Conservation (phyloP, 2,113 vertebrate genomes). For the Cottus gobio region DNA sequence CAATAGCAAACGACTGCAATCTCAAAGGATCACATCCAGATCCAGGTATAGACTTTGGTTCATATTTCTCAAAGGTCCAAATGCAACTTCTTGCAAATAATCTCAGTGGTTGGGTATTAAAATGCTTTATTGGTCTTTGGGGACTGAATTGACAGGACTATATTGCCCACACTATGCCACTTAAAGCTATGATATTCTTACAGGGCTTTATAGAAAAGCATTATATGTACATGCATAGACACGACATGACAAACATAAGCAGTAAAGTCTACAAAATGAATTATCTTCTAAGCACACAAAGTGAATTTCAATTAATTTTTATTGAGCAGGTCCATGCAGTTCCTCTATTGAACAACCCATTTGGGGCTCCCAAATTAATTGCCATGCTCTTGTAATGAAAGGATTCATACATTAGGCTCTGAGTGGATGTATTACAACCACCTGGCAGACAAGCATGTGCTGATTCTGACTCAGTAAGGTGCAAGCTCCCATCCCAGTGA, state of each 20-base stretch:
- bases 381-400: conserved; percentile 32
- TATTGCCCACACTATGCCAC: background rate
- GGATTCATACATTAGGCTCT: conserved; percentile 24
- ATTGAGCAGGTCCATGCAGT: background rate
- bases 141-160: background rate
- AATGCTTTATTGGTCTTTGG: background rate
- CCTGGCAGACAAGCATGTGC: conserved; percentile 63
- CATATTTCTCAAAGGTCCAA: background rate
- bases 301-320: background rate
- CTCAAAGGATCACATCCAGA: background rate
- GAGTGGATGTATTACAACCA: conserved; percentile 59
- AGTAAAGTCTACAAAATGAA: background rate
- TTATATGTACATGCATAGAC: background rate
- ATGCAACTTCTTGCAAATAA: background rate
- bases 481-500: conserved; percentile 58
- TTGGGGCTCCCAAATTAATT: conserved; percentile 25
- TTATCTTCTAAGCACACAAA: background rate
- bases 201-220: background rate
- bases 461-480: conserved; percentile 65
- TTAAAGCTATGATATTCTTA: background rate
- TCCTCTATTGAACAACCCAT: background rate
- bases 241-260: background rate
- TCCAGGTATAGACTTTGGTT: background rate
- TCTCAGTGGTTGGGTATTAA: background rate
- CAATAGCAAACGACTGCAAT: background rate